These are phyloP conservation scores for Columba guinea DNA, from an alignment of 2,797 vertebrate species.

Conservation along the genomic window DNA sequence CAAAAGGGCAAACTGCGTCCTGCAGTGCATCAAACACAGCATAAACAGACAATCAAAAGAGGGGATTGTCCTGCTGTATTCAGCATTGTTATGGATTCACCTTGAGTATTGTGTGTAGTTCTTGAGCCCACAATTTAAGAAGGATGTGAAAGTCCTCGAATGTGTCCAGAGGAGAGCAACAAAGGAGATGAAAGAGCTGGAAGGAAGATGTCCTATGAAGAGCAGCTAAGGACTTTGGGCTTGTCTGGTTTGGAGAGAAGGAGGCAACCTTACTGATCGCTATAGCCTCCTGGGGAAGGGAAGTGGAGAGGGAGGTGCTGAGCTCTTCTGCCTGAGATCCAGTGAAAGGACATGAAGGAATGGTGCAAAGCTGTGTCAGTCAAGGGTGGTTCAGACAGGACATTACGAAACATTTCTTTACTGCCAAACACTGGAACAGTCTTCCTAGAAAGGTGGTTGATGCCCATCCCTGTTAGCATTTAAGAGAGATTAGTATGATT, in stretches of 20 bases:
- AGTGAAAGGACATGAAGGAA: rapidly evolving
- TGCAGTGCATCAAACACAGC: neutral
- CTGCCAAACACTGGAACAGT: rapidly evolving
- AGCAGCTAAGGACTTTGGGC: neutral
- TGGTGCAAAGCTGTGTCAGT: neutral
- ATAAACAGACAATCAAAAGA: neutral
- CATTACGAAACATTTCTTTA: neutral
- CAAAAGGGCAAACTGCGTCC: neutral
- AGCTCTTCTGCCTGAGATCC: neutral
- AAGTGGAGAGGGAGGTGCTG: neutral
- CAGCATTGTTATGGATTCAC: too few species aligned
- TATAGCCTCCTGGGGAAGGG: neutral
- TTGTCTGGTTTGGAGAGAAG: neutral
- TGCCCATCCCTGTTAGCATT: neutral
- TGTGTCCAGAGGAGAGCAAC: too few species aligned
- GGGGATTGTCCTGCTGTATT: neutral
- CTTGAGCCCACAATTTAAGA: neutral
- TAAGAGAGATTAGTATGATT: neutral
- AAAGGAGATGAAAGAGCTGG: neutral
- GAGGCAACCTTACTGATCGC: neutral
- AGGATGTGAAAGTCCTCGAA: neutral
- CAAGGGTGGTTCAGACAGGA: neutral
- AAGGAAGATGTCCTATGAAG: too few species aligned
- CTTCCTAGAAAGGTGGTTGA: neutral
- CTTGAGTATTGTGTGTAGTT: too few species aligned